A percentile compares a stretch with the other conserved stretches of the same genome.
These are phyloP conservation scores for Calycopis cecrops DNA, from an alignment of 1,140 invertebrate genomes.

Conservation along the genomic window DNA sequence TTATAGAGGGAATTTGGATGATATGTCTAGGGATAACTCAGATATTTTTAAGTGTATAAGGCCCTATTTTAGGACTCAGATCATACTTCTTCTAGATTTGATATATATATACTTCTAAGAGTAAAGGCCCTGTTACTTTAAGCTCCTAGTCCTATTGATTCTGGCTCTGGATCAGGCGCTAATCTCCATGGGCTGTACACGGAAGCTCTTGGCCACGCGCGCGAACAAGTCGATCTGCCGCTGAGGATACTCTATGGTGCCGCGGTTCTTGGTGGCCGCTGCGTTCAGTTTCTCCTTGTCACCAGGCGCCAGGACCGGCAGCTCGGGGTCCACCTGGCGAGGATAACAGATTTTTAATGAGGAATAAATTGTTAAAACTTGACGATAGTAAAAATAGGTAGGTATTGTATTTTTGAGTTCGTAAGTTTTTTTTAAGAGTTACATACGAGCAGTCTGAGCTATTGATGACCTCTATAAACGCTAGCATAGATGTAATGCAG, in stretches of 20 bases:
- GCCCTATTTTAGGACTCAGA: too few species aligned
- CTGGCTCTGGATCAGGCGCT: neutral
- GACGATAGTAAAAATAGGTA: neutral
- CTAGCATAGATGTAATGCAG: too few species aligned
- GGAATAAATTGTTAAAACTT: too few species aligned
- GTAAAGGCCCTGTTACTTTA: too few species aligned
- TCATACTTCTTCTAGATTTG: too few species aligned
- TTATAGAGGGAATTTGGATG: too few species aligned
- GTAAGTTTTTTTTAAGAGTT: neutral
- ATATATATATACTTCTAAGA: too few species aligned
- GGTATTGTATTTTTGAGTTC: neutral
- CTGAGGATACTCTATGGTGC: constrained; percentile 87
- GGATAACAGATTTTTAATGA: constrained; percentile 11
- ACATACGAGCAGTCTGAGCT: too few species aligned
- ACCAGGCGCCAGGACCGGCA: constrained; percentile 87
- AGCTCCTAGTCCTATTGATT: neutral
- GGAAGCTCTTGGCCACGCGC: constrained; percentile 73
- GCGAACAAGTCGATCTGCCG: constrained; percentile 81
- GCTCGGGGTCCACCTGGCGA: constrained; percentile 77
- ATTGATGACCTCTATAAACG: too few species aligned
- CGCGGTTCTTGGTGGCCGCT: constrained; percentile 78
- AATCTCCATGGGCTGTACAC: constrained; percentile 72
- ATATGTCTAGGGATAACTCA: too few species aligned
- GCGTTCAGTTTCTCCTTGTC: constrained; percentile 88
- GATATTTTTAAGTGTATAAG: too few species aligned